Conservation (phyloP, 2,797 vertebrate genomes). For the Megaceryle alcyon region DNA sequence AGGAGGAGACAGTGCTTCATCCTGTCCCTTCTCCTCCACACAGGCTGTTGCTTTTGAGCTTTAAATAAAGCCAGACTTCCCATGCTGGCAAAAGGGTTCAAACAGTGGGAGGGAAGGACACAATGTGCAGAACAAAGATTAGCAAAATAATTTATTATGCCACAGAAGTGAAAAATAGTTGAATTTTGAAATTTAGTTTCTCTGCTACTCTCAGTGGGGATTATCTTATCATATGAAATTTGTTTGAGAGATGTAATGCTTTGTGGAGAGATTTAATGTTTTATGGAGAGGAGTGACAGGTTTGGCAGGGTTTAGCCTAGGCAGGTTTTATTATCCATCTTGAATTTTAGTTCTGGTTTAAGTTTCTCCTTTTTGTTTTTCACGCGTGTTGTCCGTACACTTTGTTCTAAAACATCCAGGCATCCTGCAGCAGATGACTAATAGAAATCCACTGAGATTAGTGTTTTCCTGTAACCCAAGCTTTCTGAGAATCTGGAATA, state of each 20-base stretch:
- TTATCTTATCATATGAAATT: not conserved
- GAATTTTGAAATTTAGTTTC: not conserved
- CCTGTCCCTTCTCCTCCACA: not conserved
- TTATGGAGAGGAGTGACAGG: not conserved
- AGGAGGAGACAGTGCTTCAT: not conserved
- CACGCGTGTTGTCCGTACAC: not conserved
- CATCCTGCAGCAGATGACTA: conserved; percentile 1
- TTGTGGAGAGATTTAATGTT: not conserved
- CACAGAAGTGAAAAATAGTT: not conserved
- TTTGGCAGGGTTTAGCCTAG: not conserved
- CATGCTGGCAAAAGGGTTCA: not conserved
- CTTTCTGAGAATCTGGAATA: not conserved
- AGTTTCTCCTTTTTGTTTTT: not conserved
- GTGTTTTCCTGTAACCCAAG: not conserved
- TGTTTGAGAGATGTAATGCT: not conserved
- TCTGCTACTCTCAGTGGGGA: not conserved
- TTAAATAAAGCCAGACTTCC: not conserved
- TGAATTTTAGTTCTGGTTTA: not conserved
- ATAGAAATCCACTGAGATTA: not conserved
- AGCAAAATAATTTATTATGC: not conserved
- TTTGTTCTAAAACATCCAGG: conserved; percentile 9
- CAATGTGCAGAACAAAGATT: not conserved
- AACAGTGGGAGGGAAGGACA: not conserved
- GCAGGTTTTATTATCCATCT: not conserved
- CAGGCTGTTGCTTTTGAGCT: not conserved